Percentiles rank a stretch among this genome's conserved stretches.
Conservation (phyloP, 2,797 vertebrate genomes). For the Betta splendens region DNA sequence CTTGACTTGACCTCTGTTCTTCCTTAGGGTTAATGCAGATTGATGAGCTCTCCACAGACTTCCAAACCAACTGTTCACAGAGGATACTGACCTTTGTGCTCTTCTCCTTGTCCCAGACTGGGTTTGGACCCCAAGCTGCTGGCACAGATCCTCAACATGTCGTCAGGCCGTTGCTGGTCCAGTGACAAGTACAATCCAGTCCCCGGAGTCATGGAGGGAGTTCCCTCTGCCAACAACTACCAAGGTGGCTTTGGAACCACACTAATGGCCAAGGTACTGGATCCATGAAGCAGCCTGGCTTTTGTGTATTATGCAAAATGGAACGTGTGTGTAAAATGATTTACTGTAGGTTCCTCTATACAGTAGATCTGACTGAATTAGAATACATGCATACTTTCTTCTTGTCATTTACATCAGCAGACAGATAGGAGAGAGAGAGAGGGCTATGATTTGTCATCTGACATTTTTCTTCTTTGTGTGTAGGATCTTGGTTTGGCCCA, state of each 20-base stretch:
- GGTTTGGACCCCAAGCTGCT: constrained; percentile 95
- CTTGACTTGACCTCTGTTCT: background rate
- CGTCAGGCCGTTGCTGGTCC: constrained; percentile 95
- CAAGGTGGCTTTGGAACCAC: constrained; percentile 94
- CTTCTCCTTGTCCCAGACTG: constrained; percentile 86
- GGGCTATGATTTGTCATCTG: background rate
- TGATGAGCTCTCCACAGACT: background rate
- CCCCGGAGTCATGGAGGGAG: constrained; percentile 93
- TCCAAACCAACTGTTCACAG: background rate
- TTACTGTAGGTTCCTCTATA: too few species aligned
- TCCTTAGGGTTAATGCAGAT: background rate
- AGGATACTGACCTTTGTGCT: constrained; percentile 40
- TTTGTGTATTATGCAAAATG: too few species aligned
- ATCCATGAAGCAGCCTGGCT: background rate
- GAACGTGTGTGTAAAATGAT: too few species aligned
- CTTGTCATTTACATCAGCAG: background rate
- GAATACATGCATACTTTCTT: background rate
- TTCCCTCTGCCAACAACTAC: constrained; percentile 93
- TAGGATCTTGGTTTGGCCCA: constrained; percentile 96
- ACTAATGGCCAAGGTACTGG: constrained; percentile 92
- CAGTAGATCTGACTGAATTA: too few species aligned
- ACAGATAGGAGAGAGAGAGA: background rate
- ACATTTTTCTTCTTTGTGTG: constrained; percentile 2
- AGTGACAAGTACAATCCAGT: constrained; percentile 93
- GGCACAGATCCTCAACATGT: constrained; percentile 94